Base-by-base conservation (phyloP, 2,888 invertebrate species). In the Pachymerium ferrugineum region DNA sequence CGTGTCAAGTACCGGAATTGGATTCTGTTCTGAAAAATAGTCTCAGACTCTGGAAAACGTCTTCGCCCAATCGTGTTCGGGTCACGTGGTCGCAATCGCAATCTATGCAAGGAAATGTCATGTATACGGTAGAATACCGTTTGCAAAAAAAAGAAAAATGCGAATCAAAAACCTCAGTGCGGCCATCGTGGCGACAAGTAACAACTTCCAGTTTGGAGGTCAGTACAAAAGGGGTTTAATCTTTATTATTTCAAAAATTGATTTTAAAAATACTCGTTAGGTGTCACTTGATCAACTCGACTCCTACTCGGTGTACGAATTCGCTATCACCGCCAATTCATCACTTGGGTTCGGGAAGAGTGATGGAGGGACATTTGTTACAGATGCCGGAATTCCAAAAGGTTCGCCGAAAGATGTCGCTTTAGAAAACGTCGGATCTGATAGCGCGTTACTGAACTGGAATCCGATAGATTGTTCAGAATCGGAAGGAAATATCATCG, bases 1-100 rank as follows among this genome's bases (percentile, higher is more conserved):
- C 54, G 29, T 74, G 74, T 30, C 71, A 71, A 71, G 28, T 33
- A 38, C 33, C 71, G 5, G 38, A 38, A 38, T 14, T 38, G 14
- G 38, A 12, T 8, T 12, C 4, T 3, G 38, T 38, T 3, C 38
- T 3, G 16, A 3, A 38, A 38, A n/a, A n/a, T n/a, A n/a, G n/a
- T n/a, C 38, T 38, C 14, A 4, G 16, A 38, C 38, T 38, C 3
- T 38, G 5, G 6, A 38, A 38, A 14, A 38, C 38, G 3, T 14
- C 38, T 3, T 8, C 38, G 4, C 38, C 4, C 6, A 3, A 38
- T 16, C 12, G 14, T n/a, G 38, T 38, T 12, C 38, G 38, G n/a
- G 14, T 38, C 3, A 38, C 5, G 3, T 38, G 38, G 38, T 4
- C 38, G 5, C 38, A 16, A 12, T 3, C 38, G 5, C 4, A 38